Evolutionary conservation across 2,797 vertebrate genomes (phyloP).

Genomic region (Microhierax caerulescens): DNA sequence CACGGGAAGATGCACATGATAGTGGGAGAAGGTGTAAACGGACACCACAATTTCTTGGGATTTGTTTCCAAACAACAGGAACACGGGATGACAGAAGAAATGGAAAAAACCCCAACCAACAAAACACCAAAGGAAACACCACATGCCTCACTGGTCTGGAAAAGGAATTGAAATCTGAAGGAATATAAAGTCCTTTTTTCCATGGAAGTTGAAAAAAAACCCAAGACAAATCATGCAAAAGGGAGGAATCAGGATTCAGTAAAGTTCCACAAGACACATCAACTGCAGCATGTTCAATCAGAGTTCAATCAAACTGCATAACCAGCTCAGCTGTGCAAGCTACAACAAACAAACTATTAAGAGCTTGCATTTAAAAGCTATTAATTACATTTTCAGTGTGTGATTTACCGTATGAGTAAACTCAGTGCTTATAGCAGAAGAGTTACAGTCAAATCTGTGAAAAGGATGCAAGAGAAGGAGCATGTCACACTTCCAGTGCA

Average conservation of each 20-base stretch:
- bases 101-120: background rate
- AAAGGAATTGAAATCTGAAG: background rate
- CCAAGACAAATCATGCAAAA: background rate
- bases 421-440: background rate
- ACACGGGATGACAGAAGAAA: background rate
- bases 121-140: background rate
- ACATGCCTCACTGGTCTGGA: background rate
- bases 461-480: background rate
- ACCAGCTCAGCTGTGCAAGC: background rate
- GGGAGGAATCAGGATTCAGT: background rate
- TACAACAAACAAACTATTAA: background rate
- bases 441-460: background rate
- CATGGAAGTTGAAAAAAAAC: background rate
- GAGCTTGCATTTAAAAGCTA: background rate
- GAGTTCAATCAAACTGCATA: background rate
- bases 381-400: background rate
- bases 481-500: background rate
- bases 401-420: background rate
- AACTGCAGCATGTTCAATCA: background rate
- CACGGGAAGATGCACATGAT: fast-evolving
- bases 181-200: background rate
- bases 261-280: background rate
- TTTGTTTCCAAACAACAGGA: background rate
- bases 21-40: background rate
- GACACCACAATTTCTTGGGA: background rate